Evolutionary conservation across 2,113 vertebrate genomes (phyloP).

Genomic region (Malurus elegans): DNA sequence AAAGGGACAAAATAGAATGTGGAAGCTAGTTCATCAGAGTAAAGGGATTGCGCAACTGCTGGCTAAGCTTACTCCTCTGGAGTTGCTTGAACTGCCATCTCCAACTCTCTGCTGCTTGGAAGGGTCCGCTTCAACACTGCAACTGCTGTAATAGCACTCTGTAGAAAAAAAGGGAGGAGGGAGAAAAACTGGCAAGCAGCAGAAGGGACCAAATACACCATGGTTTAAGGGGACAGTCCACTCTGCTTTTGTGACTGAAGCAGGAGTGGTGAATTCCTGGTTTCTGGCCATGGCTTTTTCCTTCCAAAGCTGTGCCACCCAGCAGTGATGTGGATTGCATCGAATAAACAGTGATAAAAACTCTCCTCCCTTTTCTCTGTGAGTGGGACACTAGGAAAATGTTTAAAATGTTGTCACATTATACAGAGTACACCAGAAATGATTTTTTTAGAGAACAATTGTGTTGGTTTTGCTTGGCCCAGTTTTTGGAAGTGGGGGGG

Average conservation of each 20-base stretch:
- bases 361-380: neutral
- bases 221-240: neutral
- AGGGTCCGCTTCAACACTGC: neutral
- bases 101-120: neutral
- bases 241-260: neutral
- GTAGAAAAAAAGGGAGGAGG: neutral
- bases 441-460: too few relatives aligned
- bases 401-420: neutral
- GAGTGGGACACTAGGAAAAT: neutral
- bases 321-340: neutral
- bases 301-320: fast-evolving
- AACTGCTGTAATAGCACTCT: fast-evolving
- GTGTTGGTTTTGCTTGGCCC: too few relatives aligned
- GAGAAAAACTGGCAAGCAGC: neutral
- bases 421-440: neutral
- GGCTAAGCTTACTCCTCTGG: neutral
- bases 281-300: neutral
- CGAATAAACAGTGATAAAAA: fast-evolving
- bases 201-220: neutral
- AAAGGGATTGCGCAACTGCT: neutral
- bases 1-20: neutral
- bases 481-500: too few relatives aligned
- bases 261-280: neutral
- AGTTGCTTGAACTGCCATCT: fast-evolving
- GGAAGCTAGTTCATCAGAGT: neutral